phyloP scores from a whole-genome alignment of 2,888 invertebrate species.

The Campoplex nolae region DNA sequence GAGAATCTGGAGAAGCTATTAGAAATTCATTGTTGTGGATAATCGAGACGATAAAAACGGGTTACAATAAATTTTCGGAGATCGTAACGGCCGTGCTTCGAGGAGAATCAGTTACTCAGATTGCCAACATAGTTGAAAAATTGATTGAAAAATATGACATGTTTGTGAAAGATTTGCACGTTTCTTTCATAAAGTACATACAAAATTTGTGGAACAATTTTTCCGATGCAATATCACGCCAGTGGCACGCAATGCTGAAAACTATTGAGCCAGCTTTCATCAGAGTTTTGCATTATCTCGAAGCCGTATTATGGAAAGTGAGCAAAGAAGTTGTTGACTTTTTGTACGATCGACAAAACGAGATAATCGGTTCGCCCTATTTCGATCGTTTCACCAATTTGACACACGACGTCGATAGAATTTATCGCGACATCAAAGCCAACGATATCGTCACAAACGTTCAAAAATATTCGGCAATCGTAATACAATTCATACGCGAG shows the following conservation, averaged over 20 bases:
- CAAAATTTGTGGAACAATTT: constrained; percentile 91
- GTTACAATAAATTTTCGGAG: constrained; percentile 90
- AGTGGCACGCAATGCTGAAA: constrained; percentile 91
- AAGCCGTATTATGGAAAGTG: constrained; percentile 90
- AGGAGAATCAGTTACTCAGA: constrained; percentile 91
- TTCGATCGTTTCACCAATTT: constrained; percentile 92
- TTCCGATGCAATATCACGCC: constrained; percentile 87
- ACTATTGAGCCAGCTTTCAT: constrained; percentile 92
- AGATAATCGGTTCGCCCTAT: constrained; percentile 92
- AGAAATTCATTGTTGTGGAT: constrained; percentile 91
- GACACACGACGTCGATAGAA: constrained; percentile 91
- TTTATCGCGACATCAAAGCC: constrained; percentile 91
- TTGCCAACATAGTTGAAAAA: constrained; percentile 89
- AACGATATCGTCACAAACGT: constrained; percentile 92
- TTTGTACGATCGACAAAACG: constrained; percentile 91
- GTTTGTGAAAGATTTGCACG: constrained; percentile 92
- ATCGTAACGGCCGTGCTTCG: constrained; percentile 89
- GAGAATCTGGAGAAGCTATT: constrained; percentile 92
- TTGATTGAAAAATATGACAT: constrained; percentile 92
- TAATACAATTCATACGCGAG: constrained; percentile 89
- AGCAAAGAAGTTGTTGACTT: constrained; percentile 92
- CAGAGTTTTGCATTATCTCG: constrained; percentile 91
- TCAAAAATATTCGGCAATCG: constrained; percentile 90
- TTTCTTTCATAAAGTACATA: constrained; percentile 89
- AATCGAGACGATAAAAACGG: constrained; percentile 89